Evolutionary conservation across 2,797 vertebrate genomes (phyloP).

Genomic region (Antrozous pallidus): DNA sequence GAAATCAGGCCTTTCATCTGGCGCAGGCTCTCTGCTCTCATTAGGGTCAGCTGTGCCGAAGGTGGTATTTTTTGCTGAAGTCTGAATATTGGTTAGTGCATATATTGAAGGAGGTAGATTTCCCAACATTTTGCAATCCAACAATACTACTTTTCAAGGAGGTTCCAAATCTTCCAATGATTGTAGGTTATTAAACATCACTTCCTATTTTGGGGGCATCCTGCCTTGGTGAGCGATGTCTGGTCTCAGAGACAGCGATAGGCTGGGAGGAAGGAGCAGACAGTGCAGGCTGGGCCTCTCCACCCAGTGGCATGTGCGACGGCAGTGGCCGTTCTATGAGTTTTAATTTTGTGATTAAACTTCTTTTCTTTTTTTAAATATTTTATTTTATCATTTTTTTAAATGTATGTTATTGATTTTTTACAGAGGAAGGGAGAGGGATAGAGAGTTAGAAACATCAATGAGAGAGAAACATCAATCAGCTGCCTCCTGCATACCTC

Average conservation of each 20-base stretch:
- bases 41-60: background rate
- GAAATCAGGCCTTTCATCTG: background rate
- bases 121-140: background rate
- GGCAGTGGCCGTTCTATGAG: background rate
- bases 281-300: slow-evolving; percentile 49
- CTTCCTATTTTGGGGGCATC: slow-evolving; percentile 1
- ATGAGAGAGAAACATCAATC: no score
- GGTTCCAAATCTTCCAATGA: background rate
- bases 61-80: background rate
- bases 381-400: no score
- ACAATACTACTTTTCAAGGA: background rate
- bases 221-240: slow-evolving; percentile 14
- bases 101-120: background rate
- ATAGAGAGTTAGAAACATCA: no score
- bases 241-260: background rate
- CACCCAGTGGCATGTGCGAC: slow-evolving; percentile 18
- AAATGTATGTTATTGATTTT: no score
- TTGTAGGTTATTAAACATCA: background rate
- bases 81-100: background rate
- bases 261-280: slow-evolving; percentile 57
- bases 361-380: no score
- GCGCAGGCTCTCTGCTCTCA: background rate
- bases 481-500: no score
- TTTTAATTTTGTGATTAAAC: background rate
- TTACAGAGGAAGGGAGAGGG: no score